Evolutionary conservation across 2,888 invertebrate species (phyloP).

Genomic region (Lasioglossum lativentre): DNA sequence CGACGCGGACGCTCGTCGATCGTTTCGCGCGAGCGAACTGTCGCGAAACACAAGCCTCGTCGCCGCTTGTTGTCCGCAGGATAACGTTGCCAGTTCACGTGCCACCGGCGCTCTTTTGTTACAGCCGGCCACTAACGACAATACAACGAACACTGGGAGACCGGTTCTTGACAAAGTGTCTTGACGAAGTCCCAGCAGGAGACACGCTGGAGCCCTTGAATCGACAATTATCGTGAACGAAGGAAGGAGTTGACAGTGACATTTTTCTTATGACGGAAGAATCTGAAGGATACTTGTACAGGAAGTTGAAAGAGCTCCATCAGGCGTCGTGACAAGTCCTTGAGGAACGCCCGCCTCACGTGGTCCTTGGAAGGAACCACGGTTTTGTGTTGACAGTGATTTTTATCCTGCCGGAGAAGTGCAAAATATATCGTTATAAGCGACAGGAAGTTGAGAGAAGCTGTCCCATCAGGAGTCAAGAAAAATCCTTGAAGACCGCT

Average conservation of each 20-base stretch:
- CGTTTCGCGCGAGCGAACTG: slow-evolving; percentile 5
- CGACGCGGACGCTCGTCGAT: slow-evolving; percentile 27
- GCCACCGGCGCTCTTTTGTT: not conserved
- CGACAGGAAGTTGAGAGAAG: not conserved
- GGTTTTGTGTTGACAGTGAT: not conserved
- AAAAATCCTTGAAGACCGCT: not conserved
- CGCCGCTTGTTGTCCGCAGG: not conserved
- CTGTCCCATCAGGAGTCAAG: not conserved
- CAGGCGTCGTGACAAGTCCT: not conserved
- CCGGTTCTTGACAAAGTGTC: not conserved
- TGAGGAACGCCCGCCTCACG: not conserved
- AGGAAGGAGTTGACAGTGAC: not conserved
- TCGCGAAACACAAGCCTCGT: not conserved
- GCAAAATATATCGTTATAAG: not conserved
- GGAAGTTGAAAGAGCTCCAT: not conserved
- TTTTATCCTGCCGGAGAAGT: not conserved
- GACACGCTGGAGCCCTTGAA: not conserved
- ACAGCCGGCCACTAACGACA: not conserved
- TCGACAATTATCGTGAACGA: not conserved
- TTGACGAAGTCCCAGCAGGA: not conserved
- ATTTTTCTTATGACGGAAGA: not conserved
- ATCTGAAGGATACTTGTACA: not conserved
- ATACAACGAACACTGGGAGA: not conserved
- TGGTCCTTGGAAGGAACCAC: not conserved
- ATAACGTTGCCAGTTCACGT: not conserved